A percentile compares a stretch with the other conserved stretches of the same genome.
These are phyloP conservation scores for Perca schrenkii DNA, from an alignment of 2,113 vertebrate genomes.

Conservation along the genomic window DNA sequence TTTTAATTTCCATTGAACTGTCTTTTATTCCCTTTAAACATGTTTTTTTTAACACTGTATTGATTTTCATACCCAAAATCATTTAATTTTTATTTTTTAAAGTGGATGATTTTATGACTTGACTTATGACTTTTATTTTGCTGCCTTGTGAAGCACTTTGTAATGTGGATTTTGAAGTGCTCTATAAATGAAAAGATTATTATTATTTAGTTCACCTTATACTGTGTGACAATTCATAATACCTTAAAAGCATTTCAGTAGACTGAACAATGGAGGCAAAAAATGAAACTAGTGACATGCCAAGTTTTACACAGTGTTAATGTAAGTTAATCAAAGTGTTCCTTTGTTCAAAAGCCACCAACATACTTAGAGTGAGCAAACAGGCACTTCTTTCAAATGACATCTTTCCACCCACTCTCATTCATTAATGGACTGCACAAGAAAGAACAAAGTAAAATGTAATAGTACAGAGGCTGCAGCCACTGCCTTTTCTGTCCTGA, in stretches of 20 bases:
- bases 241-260: no score
- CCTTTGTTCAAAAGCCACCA: neutral
- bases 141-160: no score
- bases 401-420: conserved; percentile 28
- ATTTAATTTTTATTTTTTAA: no score
- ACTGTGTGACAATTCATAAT: neutral
- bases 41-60: no score
- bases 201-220: neutral
- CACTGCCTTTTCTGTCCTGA: conserved; percentile 9
- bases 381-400: neutral
- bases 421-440: conserved; percentile 19
- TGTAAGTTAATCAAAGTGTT: conserved; percentile 7
- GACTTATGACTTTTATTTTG: no score
- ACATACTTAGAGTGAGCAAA: neutral
- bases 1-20: no score
- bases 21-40: no score
- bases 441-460: conserved; percentile 5
- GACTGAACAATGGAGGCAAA: neutral
- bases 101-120: no score
- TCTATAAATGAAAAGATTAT: no score
- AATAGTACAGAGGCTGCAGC: neutral
- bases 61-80: no score
- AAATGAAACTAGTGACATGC: neutral
- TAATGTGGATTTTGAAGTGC: no score
- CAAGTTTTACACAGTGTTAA: neutral